These are phyloP conservation scores for Lophochroa leadbeateri DNA, from an alignment of 2,113 vertebrate genomes.

Conservation along the genomic window DNA sequence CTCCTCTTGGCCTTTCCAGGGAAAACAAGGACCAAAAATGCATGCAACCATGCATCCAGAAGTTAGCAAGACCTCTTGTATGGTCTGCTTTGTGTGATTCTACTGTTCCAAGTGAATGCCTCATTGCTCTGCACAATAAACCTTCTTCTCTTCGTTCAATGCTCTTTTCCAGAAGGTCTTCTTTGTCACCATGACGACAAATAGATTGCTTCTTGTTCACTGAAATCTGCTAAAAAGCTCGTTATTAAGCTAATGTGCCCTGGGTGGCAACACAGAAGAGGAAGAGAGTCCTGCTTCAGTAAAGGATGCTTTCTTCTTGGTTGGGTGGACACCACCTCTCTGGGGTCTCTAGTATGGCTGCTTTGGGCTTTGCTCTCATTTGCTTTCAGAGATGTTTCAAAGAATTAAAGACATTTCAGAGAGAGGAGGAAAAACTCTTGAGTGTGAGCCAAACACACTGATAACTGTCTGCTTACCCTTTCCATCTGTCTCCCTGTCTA, in stretches of 20 bases:
- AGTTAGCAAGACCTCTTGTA: slow-evolving; percentile 52
- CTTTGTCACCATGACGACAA: slow-evolving; percentile 67
- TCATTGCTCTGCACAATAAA: slow-evolving; percentile 66
- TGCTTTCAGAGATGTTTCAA: background rate
- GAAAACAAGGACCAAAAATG: background rate
- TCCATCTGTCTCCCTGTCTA: slow-evolving; percentile 36
- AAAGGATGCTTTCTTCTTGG: slow-evolving; percentile 1
- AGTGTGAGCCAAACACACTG: slow-evolving; percentile 20
- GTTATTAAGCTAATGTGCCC: slow-evolving; percentile 61
- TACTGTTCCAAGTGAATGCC: slow-evolving; percentile 61
- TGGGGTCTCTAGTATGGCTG: background rate
- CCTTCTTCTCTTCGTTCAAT: slow-evolving; percentile 59
- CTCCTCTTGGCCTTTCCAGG: slow-evolving; percentile 1
- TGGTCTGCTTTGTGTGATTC: slow-evolving; percentile 42
- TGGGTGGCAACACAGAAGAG: slow-evolving; percentile 18
- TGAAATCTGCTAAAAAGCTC: slow-evolving; percentile 65
- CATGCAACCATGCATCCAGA: slow-evolving; percentile 31
- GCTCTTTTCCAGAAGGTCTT: slow-evolving; percentile 66
- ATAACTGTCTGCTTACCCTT: slow-evolving; percentile 18
- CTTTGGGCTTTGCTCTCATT: background rate
- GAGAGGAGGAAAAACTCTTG: background rate
- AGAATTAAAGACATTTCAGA: background rate
- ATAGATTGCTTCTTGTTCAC: slow-evolving; percentile 65
- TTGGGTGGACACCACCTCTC: background rate
- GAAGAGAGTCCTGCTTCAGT: background rate